These are phyloP conservation scores for Dicrostonyx torquatus DNA, from an alignment of 2,797 vertebrate species.

Conservation along the genomic window DNA sequence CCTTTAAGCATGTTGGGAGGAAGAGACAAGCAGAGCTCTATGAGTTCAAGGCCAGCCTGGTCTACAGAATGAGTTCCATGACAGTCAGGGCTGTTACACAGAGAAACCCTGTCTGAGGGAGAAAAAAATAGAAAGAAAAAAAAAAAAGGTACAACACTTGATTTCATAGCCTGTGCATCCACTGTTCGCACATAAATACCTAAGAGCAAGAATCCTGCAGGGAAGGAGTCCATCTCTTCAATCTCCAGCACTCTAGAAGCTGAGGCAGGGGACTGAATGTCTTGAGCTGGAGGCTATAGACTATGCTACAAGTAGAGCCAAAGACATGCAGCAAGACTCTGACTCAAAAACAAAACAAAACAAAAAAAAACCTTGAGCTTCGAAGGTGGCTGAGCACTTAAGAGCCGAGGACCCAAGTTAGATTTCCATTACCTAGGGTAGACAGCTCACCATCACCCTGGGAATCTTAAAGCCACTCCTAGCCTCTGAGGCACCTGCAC, in stretches of 20 bases:
- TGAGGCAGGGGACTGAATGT: not conserved
- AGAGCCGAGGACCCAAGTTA: not conserved
- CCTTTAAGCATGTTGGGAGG: not conserved
- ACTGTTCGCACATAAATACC: slow-evolving; percentile 49
- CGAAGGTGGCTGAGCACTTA: not conserved
- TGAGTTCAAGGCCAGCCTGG: not conserved
- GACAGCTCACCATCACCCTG: not conserved
- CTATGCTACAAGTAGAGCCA: not conserved
- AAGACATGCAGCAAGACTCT: not conserved
- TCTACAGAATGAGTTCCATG: not conserved
- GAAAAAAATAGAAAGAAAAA: not conserved
- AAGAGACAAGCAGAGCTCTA: not conserved
- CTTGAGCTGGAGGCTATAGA: not conserved
- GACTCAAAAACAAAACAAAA: not conserved
- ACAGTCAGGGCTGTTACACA: not conserved
- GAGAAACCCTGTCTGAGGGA: not conserved
- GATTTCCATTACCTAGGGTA: not conserved
- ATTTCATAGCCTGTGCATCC: slow-evolving; percentile 38
- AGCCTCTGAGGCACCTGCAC: not conserved
- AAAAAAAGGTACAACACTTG: slow-evolving; percentile 25
- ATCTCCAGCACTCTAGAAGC: not conserved
- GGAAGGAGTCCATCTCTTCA: not conserved
- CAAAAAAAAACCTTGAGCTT: not conserved
- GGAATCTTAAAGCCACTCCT: not conserved
- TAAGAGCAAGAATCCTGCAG: not conserved